Evolutionary conservation across 2,797 vertebrate species (phyloP), one percentile per base, ranked within the genome.

Genomic region (Pangasius macronema): DNA sequence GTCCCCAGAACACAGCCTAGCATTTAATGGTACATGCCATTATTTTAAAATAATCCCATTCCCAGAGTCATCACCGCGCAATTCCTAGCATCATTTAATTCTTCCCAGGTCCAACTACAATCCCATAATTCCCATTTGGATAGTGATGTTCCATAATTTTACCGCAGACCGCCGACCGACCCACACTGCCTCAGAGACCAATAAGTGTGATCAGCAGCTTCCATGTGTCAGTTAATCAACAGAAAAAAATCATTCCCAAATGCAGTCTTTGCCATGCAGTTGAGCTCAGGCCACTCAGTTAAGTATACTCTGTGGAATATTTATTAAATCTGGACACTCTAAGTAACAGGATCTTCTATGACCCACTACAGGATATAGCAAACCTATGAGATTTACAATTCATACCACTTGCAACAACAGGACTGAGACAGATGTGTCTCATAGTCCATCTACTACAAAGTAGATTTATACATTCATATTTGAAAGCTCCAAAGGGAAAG

Each of bases 11-110:
- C 51, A 84, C 42, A 63, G 59, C 20, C 46, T 67, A 53, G 33
- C 2, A 85, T 51, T 49, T 86, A 59, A 85, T 46, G 63, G 51
- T 14, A 49, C 16, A 75, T 65, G 53, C 14, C 33, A 83, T 85
- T 30, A 67, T 61, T 73, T 88, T 86, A 39, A 24, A 94, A 94
- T 89, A 94, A 91, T 57, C 59, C 53, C 83, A 39, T 72, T 76
- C 77, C 57, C 80, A 88, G 33, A 61, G 46, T 73, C 75, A 73
- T 51, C 11, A 53, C 72, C 79, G 85, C 82, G 86, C 87, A 92
- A 87, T 89, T 93, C 88, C 86, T 89, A 16, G 91, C 90, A 94
- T 93, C 86, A 89, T 89, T 84, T 39, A 87, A 88, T 87, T 88
- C 89, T 83, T 73, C 30, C 39, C 11, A 9, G 53, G 46, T 82